Percentiles rank a stretch among this genome's conserved stretches.
phyloP scores from a whole-genome alignment of 2,888 invertebrate species.

The Drosophila acutilabella region DNA sequence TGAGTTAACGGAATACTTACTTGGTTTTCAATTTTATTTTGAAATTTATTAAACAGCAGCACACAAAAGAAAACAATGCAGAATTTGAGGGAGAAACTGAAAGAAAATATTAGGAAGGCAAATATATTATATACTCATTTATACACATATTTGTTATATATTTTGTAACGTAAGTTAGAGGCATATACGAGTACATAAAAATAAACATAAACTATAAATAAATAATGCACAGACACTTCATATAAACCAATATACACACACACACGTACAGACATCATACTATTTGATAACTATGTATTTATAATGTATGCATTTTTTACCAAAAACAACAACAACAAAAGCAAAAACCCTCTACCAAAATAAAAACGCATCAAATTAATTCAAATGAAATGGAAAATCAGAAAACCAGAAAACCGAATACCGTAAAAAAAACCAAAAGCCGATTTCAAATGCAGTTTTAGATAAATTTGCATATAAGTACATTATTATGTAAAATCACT shows the following conservation, averaged over 20 bases:
- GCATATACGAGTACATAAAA: conserved; percentile 57
- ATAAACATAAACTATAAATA: conserved; percentile 47
- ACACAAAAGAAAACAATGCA: conserved; percentile 20
- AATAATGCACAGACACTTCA: conserved; percentile 47
- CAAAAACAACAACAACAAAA: conserved; percentile 48
- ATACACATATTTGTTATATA: conserved; percentile 75
- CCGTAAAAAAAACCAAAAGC: conserved; percentile 37
- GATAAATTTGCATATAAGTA: conserved; percentile 72
- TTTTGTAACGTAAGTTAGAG: conserved; percentile 78
- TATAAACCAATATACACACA: conserved; percentile 34
- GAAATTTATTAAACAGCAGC: conserved; percentile 34
- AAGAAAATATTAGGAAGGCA: conserved; percentile 40
- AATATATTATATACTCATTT: conserved; percentile 71
- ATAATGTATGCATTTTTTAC: conserved; percentile 81
- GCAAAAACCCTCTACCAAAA: conserved; percentile 13
- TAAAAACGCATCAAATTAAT: conserved; percentile 47
- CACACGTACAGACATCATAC: conserved; percentile 50
- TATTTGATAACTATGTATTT: conserved; percentile 82
- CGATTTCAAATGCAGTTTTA: conserved; percentile 69
- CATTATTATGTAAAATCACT: conserved; percentile 80
- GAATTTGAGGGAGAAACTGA: conserved; percentile 26
- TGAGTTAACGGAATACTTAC: conserved; percentile 16
- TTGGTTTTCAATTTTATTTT: conserved; percentile 56
- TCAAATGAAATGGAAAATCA: conserved; percentile 49
- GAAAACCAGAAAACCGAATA: conserved; percentile 30